Evolutionary conservation across 2,113 vertebrate genomes (phyloP).

Genomic region (Arizona elegans): DNA sequence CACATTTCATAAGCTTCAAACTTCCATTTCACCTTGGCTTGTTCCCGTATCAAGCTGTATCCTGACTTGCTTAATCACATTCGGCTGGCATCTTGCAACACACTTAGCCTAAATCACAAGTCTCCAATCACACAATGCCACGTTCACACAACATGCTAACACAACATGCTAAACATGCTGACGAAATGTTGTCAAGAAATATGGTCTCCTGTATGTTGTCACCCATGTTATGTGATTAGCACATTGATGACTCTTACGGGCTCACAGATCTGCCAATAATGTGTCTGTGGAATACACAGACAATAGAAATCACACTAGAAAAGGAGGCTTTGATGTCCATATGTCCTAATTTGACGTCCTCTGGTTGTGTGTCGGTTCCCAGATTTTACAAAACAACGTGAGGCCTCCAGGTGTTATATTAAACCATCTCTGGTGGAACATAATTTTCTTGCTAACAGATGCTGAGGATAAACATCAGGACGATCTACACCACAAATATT

Average conservation of each 20-base stretch:
- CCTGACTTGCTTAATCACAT: background rate
- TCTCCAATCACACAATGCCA: background rate
- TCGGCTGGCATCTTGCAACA: background rate
- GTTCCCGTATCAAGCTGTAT: background rate
- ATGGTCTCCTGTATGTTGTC: background rate
- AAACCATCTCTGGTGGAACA: background rate
- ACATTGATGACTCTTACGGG: background rate
- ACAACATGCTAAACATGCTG: background rate
- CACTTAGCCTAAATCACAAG: background rate
- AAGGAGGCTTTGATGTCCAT: background rate
- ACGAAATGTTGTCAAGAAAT: background rate
- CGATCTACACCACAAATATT: background rate
- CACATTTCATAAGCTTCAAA: background rate
- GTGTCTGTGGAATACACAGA: background rate
- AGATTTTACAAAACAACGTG: background rate
- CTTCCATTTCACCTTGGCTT: background rate
- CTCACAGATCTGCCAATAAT: background rate
- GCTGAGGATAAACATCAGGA: background rate
- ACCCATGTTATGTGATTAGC: background rate
- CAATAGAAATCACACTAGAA: background rate
- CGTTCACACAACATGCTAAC: background rate
- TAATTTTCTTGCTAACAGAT: background rate
- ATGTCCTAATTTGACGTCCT: background rate
- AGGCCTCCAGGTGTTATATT: background rate
- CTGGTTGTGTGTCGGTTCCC: background rate